Evolutionary conservation across 2,797 vertebrate genomes (phyloP).

Genomic region (Phrynocephalus vlangalii): DNA sequence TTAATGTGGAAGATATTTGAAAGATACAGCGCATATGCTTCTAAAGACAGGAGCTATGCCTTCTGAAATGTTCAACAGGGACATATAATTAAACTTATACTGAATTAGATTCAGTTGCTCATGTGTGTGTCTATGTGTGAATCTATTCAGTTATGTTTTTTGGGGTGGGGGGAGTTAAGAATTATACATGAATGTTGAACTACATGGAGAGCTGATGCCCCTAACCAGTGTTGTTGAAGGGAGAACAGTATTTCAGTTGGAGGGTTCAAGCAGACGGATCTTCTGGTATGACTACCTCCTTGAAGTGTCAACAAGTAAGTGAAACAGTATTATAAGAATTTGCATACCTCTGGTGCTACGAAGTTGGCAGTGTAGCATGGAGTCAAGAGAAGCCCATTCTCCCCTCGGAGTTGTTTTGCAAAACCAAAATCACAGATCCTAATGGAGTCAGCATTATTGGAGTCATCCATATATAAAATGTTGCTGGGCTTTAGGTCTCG

Average conservation of each 20-base stretch:
- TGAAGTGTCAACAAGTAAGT: constrained; percentile 1
- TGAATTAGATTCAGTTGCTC: neutral
- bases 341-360: constrained; percentile 93
- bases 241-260: too few relatives aligned
- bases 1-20: neutral
- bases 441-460: constrained; percentile 94
- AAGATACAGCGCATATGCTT: too few relatives aligned
- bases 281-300: neutral
- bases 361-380: constrained; percentile 99
- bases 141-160: too few relatives aligned
- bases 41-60: neutral
- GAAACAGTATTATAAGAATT: neutral
- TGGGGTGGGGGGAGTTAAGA: too few relatives aligned
- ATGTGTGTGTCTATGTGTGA: neutral
- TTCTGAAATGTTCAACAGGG: neutral
- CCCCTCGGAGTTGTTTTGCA: constrained; percentile 94
- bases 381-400: constrained; percentile 94
- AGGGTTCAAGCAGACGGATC: too few relatives aligned
- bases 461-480: constrained; percentile 97
- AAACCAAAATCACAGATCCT: constrained; percentile 98
- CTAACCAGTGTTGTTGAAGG: too few relatives aligned
- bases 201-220: too few relatives aligned
- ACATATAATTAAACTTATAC: neutral
- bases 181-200: too few relatives aligned
- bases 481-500: constrained; percentile 98